Evolutionary conservation across 2,888 invertebrate genomes (phyloP), one percentile per base, ranked within the genome.

Genomic region (Thumatha senex): DNA sequence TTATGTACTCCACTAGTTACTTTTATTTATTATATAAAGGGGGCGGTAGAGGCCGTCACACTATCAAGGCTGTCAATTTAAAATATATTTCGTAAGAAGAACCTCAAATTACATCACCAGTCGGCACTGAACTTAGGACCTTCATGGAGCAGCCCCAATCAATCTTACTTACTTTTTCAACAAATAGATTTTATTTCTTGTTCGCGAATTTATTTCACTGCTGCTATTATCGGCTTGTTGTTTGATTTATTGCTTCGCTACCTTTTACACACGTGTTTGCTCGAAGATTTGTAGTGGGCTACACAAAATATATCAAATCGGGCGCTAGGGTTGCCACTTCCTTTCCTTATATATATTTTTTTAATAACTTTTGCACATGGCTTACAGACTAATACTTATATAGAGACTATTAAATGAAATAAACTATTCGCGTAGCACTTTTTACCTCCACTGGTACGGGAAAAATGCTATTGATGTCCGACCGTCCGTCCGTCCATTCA

Each of bases 151-250:
- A 84, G 84, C 65, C 65, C 56, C 80, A 74, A 88, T 88, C 86
- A 84, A 87, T 88, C 88, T 86, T 86, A 80, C 83, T 86, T 86
- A 84, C 77, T 76, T 82, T 80, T 81, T 72, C 76, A 74, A 71
- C 52, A 79, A 50, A 81, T 81, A 79, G 74, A 82, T 84, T 86
- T 84, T 80, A 82, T 82, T 73, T 65, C 56, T 62, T 49, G 58
- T 58, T 67, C 61, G 63, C 66, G 67, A 73, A 73, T 72, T 72
- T 70, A 75, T 76, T 76, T 68, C 61, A 60, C 67, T 64, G 71
- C 70, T 67, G 70, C 75, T 69, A 74, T 75, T 75, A 75, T 71
- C 77, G 71, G 70, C 63, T 69, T 71, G 60, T 58, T 68, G 55
- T 62, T 67, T 67, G 68, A 74, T 73, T 72, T 72, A 72, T 71